Evolutionary conservation across 2,113 vertebrate genomes (phyloP), one percentile per base, ranked within the genome.

Genomic region (Aramus guarauna): DNA sequence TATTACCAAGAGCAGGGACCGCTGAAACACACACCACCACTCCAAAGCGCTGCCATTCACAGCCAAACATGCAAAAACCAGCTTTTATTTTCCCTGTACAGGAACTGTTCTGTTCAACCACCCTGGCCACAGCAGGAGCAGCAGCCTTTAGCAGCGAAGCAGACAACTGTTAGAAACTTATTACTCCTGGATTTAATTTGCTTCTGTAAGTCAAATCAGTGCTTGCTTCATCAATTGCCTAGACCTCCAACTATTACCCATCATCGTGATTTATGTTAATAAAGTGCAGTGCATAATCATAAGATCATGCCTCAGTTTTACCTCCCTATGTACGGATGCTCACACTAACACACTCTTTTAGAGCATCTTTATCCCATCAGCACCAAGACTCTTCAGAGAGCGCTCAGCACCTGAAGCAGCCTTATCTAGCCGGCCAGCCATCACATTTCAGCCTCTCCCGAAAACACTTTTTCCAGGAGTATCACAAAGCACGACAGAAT

Each of bases 1-100:
- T 0, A 0, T 30, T 15, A 19, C 2, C 22, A 41, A 48, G 23
- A 83, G 15, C 48, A 68, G 39, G 21, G 27, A 63, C 39, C 63
- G 22, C 34, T 6, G 17, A 64, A 89, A 45, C 17, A 55, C 32
- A 9, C 0, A 2, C 76, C 68, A 37, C 11, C n/a, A 24, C 32
- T 47, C 27, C 27, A 21, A 39, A 81, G 68, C 2, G 1, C 27
- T 12, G 5, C 17, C 55, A 66, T 13, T 58, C 37, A 34, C 23
- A 75, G 36, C n/a, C 37, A 30, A 48, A 15, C 1, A 3, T 0
- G 0, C 50, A 23, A 15, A 85, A 69, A 60, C 3, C 32, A 34
- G 36, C 9, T 47, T 34, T 60, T 2, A 1, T 48, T 62, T 32
- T 22, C 55, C 37, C 56, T 12, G 15, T 37, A 32, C 11, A 26